Percentiles rank a stretch among this genome's conserved stretches.
phyloP scores from a whole-genome alignment of 1,140 invertebrate species.

The Xylocopa sonorina region DNA sequence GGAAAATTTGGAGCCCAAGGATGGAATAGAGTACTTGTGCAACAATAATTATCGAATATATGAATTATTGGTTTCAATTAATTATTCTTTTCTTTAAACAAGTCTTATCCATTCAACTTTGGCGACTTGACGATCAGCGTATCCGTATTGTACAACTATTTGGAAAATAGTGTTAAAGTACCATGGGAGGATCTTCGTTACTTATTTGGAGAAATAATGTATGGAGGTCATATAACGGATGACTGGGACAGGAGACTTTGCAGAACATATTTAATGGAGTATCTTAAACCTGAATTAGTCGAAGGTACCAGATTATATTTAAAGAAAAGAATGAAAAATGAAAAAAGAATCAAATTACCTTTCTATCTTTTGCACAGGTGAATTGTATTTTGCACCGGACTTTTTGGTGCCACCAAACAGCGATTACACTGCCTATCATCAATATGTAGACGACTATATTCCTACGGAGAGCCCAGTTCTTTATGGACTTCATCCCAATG shows the following conservation, averaged over 20 bases:
- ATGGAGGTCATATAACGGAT: slow-evolving; percentile 97
- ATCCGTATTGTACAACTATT: slow-evolving; percentile 95
- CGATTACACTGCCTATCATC: slow-evolving; percentile 93
- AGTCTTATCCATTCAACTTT: slow-evolving; percentile 88
- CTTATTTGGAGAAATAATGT: slow-evolving; percentile 98
- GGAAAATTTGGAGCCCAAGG: slow-evolving; percentile 97
- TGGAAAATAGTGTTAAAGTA: slow-evolving; percentile 93
- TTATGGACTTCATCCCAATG: slow-evolving; percentile 96
- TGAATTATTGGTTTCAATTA: too few relatives aligned
- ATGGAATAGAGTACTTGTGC: slow-evolving; percentile 94
- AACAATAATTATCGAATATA: too few relatives aligned
- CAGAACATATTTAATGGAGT: slow-evolving; percentile 93
- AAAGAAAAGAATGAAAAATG: not conserved
- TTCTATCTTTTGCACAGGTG: slow-evolving; percentile 78
- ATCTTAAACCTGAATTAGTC: slow-evolving; percentile 92
- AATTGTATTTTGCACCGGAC: slow-evolving; percentile 90
- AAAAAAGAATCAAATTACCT: too few relatives aligned
- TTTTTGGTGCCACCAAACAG: slow-evolving; percentile 92
- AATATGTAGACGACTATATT: slow-evolving; percentile 93
- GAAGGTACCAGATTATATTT: slow-evolving; percentile 81
- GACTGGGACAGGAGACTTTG: slow-evolving; percentile 96
- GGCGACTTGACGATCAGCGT: slow-evolving; percentile 97
- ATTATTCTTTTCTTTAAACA: not conserved
- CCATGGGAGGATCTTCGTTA: slow-evolving; percentile 97
- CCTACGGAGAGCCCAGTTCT: slow-evolving; percentile 94